Base-by-base conservation (phyloP, 2,113 vertebrate species). In the Bucco capensis region DNA sequence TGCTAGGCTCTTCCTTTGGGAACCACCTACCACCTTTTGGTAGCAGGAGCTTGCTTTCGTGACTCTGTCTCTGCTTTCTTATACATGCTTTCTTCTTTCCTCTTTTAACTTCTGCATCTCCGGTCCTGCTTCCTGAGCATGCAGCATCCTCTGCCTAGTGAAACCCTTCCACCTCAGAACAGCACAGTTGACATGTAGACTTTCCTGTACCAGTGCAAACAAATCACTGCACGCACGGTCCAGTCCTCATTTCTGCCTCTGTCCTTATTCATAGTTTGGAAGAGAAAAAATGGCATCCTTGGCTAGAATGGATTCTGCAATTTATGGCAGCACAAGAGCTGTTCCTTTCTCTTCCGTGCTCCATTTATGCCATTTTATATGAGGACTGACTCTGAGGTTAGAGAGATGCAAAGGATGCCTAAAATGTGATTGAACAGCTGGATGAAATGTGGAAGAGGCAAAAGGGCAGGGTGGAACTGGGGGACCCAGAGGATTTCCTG, bases 201-300 rank as follows among this genome's bases (percentile, higher is more conserved):
- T 38, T 67, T 4, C 8, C 2, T 5, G 2, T 51, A 25, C 35
- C 54, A n/a, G 80, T 1, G 1, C 19, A 49, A 22, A 17, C 30
- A 80, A 38, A 50, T 65, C 40, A 18, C 50, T 19, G 25, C 61
- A 13, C 3, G 14, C 3, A 3, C 47, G 21, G 38, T 5, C 37
- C 56, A 17, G 31, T 16, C 33, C 31, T 50, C 12, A 0, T 47
- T 79, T 62, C 78, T 85, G 21, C 53, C 71, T 54, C 58, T 27
- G 19, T 38, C 37, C 30, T 25, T 10, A 35, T 21, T 12, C 8
- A 9, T 10, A 28, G 3, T 35, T 14, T 37, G 66, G 35, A 69
- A 50, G 62, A 69, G 30, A 51, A 73, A 70, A 37, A 38, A 40
- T 4, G 58, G 30, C 14, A 49, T 31, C 11, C 27, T 46, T 53